Evolutionary conservation across 1,140 invertebrate species (phyloP).

Genomic region (Lepeophtheirus salmonis): DNA sequence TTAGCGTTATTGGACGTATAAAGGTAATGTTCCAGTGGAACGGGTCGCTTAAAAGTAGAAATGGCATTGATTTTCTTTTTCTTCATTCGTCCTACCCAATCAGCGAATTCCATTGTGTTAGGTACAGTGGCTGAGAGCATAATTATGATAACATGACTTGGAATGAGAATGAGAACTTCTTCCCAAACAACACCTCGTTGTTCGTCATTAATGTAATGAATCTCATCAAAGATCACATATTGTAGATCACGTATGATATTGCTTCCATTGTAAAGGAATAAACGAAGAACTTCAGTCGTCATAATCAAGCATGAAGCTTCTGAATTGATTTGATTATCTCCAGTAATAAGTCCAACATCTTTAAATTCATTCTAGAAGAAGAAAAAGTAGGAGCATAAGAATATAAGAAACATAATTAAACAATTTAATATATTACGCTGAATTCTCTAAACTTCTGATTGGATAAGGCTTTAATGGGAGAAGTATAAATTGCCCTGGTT

Average conservation of each 20-base stretch:
- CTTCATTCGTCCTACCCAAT: conserved; percentile 90
- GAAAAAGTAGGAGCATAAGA: too few species aligned
- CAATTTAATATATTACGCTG: conserved; percentile 37
- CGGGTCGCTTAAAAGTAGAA: conserved; percentile 74
- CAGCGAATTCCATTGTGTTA: conserved; percentile 89
- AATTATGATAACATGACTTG: conserved; percentile 81
- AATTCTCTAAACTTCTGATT: conserved; percentile 99
- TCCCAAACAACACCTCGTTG: conserved; percentile 99
- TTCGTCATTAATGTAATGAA: conserved; percentile 95
- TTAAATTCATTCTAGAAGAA: conserved; percentile 48
- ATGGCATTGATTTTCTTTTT: conserved; percentile 85
- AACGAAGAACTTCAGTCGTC: conserved; percentile 96
- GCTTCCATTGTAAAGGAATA: conserved; percentile 89
- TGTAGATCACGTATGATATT: conserved; percentile 87
- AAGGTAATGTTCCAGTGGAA: conserved; percentile 85
- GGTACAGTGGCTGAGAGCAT: conserved; percentile 95
- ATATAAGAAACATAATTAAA: background rate
- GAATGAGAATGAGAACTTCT: conserved; percentile 88
- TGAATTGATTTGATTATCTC: conserved; percentile 86
- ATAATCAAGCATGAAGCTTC: conserved; percentile 89
- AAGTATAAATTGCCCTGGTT: conserved; percentile 89
- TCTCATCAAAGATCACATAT: conserved; percentile 98
- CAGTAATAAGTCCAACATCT: conserved; percentile 83
- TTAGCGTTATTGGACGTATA: conserved; percentile 67
- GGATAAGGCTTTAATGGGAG: conserved; percentile 95